phyloP scores from a whole-genome alignment of 2,888 invertebrate species.

The Elegia similella region DNA sequence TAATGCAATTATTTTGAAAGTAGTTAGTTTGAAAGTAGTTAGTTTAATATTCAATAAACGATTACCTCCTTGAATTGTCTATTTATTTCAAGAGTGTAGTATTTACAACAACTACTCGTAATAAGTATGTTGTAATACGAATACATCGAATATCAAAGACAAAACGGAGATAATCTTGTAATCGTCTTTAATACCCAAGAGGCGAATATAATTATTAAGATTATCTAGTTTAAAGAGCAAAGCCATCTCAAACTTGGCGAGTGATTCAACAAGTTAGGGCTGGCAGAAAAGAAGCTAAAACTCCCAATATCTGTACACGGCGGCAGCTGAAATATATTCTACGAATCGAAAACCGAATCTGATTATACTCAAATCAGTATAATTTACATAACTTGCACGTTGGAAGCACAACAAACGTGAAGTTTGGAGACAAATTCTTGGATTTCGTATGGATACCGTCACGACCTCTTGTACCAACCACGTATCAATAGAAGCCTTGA shows the following conservation, averaged over 20 bases:
- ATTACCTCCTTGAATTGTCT: not conserved
- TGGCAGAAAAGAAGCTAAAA: not conserved
- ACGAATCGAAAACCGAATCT: not conserved
- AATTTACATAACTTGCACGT: not conserved
- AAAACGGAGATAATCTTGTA: not conserved
- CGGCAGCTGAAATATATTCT: not conserved
- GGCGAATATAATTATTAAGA: conserved; percentile 1
- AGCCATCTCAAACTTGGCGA: not conserved
- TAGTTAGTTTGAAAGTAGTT: conserved; percentile 4
- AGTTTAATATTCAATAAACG: not conserved
- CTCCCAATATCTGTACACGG: not conserved
- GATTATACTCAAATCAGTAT: not conserved
- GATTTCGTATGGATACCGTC: not conserved
- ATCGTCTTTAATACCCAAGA: not conserved
- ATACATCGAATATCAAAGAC: too few relatives aligned
- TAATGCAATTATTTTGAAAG: not conserved
- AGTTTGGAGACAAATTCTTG: conserved; percentile 4
- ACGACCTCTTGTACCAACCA: conserved; percentile 3
- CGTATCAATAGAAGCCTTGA: conserved; percentile 8
- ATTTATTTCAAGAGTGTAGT: not conserved
- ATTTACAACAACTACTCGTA: not conserved
- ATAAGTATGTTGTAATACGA: too few relatives aligned
- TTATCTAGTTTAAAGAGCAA: not conserved
- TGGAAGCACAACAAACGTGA: not conserved
- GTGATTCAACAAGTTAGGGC: conserved; percentile 5